phyloP scores from a whole-genome alignment of 2,797 vertebrate species.

The Peromyscus melanophrys region DNA sequence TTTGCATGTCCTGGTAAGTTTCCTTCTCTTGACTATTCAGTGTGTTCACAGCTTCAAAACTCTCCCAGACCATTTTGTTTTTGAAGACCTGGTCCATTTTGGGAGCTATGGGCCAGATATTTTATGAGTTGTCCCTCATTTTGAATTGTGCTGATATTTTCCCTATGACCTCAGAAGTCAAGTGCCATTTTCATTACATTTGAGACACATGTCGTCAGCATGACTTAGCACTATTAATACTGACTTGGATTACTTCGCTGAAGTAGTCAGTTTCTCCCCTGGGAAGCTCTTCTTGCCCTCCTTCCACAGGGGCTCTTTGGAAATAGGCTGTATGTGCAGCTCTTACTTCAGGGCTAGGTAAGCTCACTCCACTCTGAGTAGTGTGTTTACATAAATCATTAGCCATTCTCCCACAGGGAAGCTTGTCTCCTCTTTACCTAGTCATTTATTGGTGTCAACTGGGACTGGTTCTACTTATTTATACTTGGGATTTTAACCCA shows the following conservation, averaged over 20 bases:
- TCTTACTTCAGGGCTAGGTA: background rate
- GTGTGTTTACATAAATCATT: background rate
- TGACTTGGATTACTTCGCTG: background rate
- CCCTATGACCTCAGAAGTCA: background rate
- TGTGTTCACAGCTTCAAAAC: background rate
- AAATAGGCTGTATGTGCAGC: background rate
- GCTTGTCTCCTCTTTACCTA: background rate
- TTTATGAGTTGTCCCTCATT: background rate
- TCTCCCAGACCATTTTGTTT: background rate
- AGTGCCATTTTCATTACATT: background rate
- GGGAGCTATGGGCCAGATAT: background rate
- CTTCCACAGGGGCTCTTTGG: background rate
- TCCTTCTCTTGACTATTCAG: background rate
- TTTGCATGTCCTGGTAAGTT: background rate
- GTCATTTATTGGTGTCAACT: background rate
- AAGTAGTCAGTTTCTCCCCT: background rate
- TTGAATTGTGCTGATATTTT: background rate
- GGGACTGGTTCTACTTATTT: background rate
- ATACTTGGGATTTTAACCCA: background rate
- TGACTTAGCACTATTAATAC: background rate
- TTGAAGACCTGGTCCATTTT: background rate
- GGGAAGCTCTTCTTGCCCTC: background rate
- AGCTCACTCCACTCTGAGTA: background rate
- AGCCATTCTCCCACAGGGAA: background rate
- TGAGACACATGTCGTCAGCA: background rate